Conservation (phyloP, 2,888 invertebrate genomes). For the Autographa pulchrina region DNA sequence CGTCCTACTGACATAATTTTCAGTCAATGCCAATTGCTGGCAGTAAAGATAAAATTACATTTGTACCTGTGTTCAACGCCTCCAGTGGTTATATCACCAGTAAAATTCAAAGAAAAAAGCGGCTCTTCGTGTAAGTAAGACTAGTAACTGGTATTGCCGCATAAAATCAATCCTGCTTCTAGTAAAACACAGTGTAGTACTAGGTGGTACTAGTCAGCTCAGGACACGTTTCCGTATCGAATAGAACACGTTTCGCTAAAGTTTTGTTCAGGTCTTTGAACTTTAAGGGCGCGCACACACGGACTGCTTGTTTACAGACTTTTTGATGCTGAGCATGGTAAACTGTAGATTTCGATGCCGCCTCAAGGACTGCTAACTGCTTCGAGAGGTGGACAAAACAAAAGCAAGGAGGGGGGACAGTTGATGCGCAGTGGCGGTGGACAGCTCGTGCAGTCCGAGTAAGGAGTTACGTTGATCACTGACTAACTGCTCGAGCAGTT, state of each 20-base stretch:
- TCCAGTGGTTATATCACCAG: slow-evolving; percentile 1
- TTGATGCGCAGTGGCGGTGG: too few relatives aligned
- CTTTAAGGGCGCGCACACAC: slow-evolving; percentile 13
- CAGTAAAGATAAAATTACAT: slow-evolving; percentile 37
- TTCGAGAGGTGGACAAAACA: too few relatives aligned
- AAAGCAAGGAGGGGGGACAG: too few relatives aligned
- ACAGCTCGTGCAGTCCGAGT: too few relatives aligned
- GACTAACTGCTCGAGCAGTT: too few relatives aligned
- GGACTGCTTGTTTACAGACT: too few relatives aligned
- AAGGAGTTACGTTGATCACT: too few relatives aligned
- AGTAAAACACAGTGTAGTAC: slow-evolving; percentile 26
- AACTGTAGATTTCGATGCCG: too few relatives aligned
- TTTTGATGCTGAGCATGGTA: too few relatives aligned
- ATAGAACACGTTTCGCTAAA: slow-evolving; percentile 54
- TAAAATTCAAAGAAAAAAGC: slow-evolving; percentile 16
- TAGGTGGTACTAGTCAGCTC: slow-evolving; percentile 12
- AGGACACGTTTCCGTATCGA: slow-evolving; percentile 48
- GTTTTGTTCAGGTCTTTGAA: slow-evolving; percentile 57
- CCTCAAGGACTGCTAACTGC: too few relatives aligned
- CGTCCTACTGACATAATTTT: slow-evolving; percentile 51
- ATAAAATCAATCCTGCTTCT: slow-evolving; percentile 46
- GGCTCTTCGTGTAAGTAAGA: slow-evolving; percentile 9
- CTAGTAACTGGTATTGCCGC: slow-evolving; percentile 32
- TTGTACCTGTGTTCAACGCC: slow-evolving; percentile 8
- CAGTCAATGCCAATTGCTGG: slow-evolving; percentile 35